Percentiles rank a stretch among this genome's conserved stretches.
These are phyloP conservation scores for Cyanistes caeruleus DNA, from an alignment of 2,113 vertebrate genomes.

Conservation along the genomic window DNA sequence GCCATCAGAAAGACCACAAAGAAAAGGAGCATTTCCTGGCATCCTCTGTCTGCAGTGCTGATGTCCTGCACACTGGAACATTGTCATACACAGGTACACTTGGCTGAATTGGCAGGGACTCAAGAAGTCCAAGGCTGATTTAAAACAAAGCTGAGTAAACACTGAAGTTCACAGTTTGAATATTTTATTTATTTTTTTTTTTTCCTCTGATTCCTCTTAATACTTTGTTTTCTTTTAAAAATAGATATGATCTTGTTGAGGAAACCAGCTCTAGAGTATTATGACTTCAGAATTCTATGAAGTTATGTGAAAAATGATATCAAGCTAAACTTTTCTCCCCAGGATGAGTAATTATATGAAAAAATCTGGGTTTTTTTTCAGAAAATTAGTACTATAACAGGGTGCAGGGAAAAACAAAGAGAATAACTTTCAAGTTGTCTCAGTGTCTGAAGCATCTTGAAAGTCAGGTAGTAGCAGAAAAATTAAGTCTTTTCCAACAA, in stretches of 20 bases:
- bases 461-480: background rate
- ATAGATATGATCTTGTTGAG: background rate
- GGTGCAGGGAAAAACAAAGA: background rate
- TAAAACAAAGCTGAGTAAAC: background rate
- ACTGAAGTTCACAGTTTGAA: background rate
- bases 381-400: background rate
- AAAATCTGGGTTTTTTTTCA: background rate
- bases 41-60: background rate
- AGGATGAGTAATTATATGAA: background rate
- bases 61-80: background rate
- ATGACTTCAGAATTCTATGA: background rate
- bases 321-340: background rate
- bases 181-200: too few species aligned
- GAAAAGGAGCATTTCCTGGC: background rate
- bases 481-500: background rate
- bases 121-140: background rate
- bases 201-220: background rate
- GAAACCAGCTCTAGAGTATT: background rate
- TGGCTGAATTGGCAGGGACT: background rate
- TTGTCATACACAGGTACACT: background rate
- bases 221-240: background rate
- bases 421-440: background rate
- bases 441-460: background rate
- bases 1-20: background rate
- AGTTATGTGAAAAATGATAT: background rate